phyloP scores from a whole-genome alignment of 2,797 vertebrate genomes.

The Sebastolobus altivelis region DNA sequence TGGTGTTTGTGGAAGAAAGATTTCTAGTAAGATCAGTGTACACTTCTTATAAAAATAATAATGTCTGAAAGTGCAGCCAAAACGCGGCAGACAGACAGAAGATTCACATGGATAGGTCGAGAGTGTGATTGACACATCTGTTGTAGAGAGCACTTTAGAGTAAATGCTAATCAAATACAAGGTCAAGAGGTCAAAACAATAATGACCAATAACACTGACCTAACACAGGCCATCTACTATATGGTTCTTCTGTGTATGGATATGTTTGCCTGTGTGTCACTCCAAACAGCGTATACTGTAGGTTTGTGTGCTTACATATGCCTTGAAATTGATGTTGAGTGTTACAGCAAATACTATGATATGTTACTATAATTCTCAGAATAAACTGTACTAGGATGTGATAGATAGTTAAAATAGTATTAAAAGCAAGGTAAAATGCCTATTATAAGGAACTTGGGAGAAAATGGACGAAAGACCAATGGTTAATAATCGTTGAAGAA shows the following conservation, averaged over 20 bases:
- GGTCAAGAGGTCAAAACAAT: constrained; percentile 52
- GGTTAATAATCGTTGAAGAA: background rate
- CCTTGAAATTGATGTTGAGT: background rate
- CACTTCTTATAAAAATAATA: background rate
- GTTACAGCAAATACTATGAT: background rate
- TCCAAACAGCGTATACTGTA: too few relatives aligned
- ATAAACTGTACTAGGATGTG: rapidly evolving
- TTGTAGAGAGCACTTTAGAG: constrained; percentile 28
- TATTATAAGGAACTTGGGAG: background rate
- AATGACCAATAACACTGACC: background rate
- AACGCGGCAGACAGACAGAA: background rate
- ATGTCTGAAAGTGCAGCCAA: background rate
- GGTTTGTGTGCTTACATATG: background rate
- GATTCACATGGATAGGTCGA: background rate
- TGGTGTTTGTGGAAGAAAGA: background rate
- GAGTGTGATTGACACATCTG: background rate
- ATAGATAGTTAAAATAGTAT: background rate
- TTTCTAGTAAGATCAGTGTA: background rate
- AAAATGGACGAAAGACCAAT: background rate
- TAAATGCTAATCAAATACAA: constrained; percentile 40
- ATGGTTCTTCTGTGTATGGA: background rate
- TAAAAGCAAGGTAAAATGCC: too few relatives aligned
- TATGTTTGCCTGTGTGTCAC: background rate
- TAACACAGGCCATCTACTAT: background rate
- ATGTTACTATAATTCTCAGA: background rate